phyloP scores from a whole-genome alignment of 2,797 vertebrate genomes.

The Chelon labrosus region DNA sequence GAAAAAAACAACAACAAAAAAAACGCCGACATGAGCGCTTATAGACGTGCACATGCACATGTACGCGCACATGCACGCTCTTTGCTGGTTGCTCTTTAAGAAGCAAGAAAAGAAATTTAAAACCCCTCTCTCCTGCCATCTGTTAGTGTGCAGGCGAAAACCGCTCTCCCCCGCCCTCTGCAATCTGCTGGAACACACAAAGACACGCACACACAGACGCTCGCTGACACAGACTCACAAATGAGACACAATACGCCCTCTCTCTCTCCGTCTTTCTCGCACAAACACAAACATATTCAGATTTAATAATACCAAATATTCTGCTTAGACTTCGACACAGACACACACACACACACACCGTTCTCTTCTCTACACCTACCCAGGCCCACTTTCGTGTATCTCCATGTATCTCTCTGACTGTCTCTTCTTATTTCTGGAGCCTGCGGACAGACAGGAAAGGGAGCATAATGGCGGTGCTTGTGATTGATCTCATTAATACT shows the following conservation, averaged over 20 bases:
- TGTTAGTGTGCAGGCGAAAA: slow-evolving; percentile 69
- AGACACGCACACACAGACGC: slow-evolving; percentile 25
- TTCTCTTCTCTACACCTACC: slow-evolving; percentile 4
- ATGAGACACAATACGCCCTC: slow-evolving; percentile 41
- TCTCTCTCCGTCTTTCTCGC: neutral
- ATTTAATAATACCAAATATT: slow-evolving; percentile 28
- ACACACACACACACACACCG: neutral
- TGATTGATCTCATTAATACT: slow-evolving; percentile 73
- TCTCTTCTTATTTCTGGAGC: slow-evolving; percentile 29
- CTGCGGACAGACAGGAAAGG: slow-evolving; percentile 40
- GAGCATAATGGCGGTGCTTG: slow-evolving; percentile 40
- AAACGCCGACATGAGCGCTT: slow-evolving; percentile 17
- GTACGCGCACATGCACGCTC: slow-evolving; percentile 3
- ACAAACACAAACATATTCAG: slow-evolving; percentile 25
- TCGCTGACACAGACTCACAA: slow-evolving; percentile 18
- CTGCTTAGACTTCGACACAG: slow-evolving; percentile 2
- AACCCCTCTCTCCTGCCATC: slow-evolving; percentile 75
- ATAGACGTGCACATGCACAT: neutral
- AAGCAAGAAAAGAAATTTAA: slow-evolving; percentile 66
- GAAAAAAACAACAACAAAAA: neutral
- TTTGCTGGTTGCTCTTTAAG: slow-evolving; percentile 67
- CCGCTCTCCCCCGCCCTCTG: slow-evolving; percentile 66
- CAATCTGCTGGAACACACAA: slow-evolving; percentile 68
- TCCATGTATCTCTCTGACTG: slow-evolving; percentile 17
- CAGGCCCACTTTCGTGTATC: slow-evolving; percentile 7